Evolutionary conservation across 1,140 invertebrate species (phyloP).

Genomic region (Drosophila serrata): DNA sequence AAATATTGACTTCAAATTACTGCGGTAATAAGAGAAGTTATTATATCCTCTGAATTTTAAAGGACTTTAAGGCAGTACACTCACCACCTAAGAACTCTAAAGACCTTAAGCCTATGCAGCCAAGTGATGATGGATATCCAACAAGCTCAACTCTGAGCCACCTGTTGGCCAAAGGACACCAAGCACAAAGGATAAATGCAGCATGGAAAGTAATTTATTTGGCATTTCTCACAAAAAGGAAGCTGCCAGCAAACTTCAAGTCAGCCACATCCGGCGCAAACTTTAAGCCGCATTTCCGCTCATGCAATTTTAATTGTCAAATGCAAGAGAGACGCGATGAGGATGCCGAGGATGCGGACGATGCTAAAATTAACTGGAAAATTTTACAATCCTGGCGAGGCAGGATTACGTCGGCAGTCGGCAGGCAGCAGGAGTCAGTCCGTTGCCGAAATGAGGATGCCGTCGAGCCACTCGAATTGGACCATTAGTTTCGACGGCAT

Average conservation of each 20-base stretch:
- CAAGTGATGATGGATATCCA: conserved; percentile 23
- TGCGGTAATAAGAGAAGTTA: background rate
- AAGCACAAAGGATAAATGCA: background rate
- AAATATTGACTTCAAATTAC: background rate
- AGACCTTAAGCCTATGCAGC: conserved; percentile 28
- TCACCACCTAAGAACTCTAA: background rate
- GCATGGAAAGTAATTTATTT: conserved; percentile 53
- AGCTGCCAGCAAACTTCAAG: conserved; percentile 32
- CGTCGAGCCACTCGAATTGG: conserved; percentile 83
- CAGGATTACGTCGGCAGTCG: conserved; percentile 25
- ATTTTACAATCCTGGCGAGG: conserved; percentile 76
- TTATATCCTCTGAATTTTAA: background rate
- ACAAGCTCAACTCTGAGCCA: conserved; percentile 22
- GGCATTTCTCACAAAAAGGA: conserved; percentile 54
- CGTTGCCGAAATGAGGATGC: conserved; percentile 37
- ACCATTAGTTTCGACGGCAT: conserved; percentile 85
- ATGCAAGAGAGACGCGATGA: conserved; percentile 47
- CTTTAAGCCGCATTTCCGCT: conserved; percentile 80
- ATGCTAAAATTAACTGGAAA: conserved; percentile 78
- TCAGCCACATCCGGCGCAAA: conserved; percentile 65
- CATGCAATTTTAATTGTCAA: conserved; percentile 84
- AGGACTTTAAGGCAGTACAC: background rate
- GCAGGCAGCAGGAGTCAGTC: conserved; percentile 20
- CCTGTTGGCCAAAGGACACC: conserved; percentile 21
- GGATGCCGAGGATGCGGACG: conserved; percentile 20